Percentiles rank a stretch among this genome's conserved stretches.
These are phyloP conservation scores for Eunapius fragilis DNA, from an alignment of 37 sponge, comb jelly and placozoan genomes.

Conservation along the genomic window DNA sequence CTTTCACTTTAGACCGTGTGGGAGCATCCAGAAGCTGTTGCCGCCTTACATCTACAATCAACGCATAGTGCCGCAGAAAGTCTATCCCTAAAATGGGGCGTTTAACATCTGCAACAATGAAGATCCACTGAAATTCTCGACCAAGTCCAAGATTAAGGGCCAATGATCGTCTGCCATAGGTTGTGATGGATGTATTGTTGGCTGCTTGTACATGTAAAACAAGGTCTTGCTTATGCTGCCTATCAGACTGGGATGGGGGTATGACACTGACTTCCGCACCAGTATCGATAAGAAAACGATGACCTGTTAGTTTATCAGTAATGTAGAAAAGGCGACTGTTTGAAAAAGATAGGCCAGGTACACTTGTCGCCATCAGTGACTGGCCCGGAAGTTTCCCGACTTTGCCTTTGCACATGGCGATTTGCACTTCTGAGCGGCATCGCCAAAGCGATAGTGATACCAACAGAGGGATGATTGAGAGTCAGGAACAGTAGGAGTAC, in stretches of 20 bases:
- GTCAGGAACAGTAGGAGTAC: neutral
- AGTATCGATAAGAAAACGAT: constrained; percentile 16
- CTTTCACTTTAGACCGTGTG: too few relatives aligned
- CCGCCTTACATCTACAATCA: constrained; percentile 9
- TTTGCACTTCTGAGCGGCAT: too few relatives aligned
- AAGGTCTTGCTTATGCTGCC: too few relatives aligned
- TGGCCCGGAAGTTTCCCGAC: constrained; percentile 27
- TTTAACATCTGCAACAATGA: constrained; percentile 35
- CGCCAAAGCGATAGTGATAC: constrained; percentile 15
- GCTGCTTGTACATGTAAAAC: constrained; percentile 37
- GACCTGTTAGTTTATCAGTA: constrained; percentile 1
- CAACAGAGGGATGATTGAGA: constrained; percentile 4
- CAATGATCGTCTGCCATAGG: constrained; percentile 24
- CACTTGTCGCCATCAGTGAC: constrained; percentile 19
- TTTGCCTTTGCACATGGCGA: neutral
- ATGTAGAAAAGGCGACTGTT: constrained; percentile 16
- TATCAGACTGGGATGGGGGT: neutral
- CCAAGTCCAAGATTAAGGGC: constrained; percentile 48
- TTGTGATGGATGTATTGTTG: constrained; percentile 25
- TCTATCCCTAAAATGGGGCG: constrained; percentile 42
- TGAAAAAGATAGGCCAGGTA: constrained; percentile 3
- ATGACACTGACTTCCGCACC: constrained; percentile 33
- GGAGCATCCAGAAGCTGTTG: too few relatives aligned
- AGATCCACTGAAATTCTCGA: constrained; percentile 43
- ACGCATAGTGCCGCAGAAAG: constrained; percentile 31